These are phyloP conservation scores for Brachynemurus nebulosus DNA, from an alignment of 2,888 invertebrate species.

Conservation along the genomic window DNA sequence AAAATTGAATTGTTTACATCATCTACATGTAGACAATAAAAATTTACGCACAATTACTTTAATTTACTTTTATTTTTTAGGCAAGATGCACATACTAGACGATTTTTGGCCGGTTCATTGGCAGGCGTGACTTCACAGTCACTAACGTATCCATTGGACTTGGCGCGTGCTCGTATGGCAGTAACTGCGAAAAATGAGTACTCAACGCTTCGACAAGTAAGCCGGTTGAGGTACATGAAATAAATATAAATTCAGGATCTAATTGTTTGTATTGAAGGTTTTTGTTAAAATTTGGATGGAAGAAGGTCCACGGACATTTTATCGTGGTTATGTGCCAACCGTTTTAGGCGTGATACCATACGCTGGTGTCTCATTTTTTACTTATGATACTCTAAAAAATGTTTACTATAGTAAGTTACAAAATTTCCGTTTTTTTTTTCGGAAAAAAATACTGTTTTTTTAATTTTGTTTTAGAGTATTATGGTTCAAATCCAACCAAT, in stretches of 20 bases:
- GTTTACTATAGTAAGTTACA: slow-evolving; percentile 49
- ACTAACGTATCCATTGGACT: slow-evolving; percentile 89
- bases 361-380: slow-evolving; percentile 94
- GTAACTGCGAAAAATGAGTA: slow-evolving; percentile 74
- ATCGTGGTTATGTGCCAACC: slow-evolving; percentile 80
- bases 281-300: slow-evolving; percentile 55
- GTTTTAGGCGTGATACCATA: slow-evolving; percentile 91
- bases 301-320: slow-evolving; percentile 67
- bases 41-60: background rate
- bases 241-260: background rate
- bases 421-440: background rate
- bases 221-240: no score
- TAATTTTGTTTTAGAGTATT: slow-evolving; percentile 31
- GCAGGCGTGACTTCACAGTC: slow-evolving; percentile 93
- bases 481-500: slow-evolving; percentile 33
- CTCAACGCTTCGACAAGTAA: slow-evolving; percentile 41
- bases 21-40: background rate
- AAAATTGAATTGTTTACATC: no score
- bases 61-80: slow-evolving; percentile 13
- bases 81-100: slow-evolving; percentile 28
- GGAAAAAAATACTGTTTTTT: background rate
- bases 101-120: slow-evolving; percentile 82
- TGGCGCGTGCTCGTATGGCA: slow-evolving; percentile 95
- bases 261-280: slow-evolving; percentile 27
- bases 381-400: slow-evolving; percentile 87